Evolutionary conservation across 1,140 invertebrate genomes (phyloP).

Genomic region (Drosophila dunni): DNA sequence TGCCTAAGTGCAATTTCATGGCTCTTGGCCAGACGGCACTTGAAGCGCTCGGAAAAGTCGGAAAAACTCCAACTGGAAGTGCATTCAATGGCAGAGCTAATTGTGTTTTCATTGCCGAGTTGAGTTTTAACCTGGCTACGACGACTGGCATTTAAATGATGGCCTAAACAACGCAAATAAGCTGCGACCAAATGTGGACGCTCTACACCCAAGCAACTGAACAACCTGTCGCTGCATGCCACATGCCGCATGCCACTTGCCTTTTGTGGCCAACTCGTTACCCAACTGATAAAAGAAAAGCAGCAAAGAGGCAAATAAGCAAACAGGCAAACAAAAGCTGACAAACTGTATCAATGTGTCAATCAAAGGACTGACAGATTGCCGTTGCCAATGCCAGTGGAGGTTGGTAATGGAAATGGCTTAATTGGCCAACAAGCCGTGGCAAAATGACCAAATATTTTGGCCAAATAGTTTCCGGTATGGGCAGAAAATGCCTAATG

Average conservation of each 20-base stretch:
- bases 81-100: conserved; percentile 59
- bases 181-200: conserved; percentile 37
- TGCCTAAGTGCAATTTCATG: conserved; percentile 34
- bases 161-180: conserved; percentile 70
- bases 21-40: conserved; percentile 28
- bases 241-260: conserved; percentile 1
- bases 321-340: neutral
- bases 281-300: conserved; percentile 28
- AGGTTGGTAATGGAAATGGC: conserved; percentile 19
- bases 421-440: conserved; percentile 56
- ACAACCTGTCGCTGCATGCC: conserved; percentile 42
- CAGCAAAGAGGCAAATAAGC: conserved; percentile 24
- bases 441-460: conserved; percentile 76
- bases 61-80: conserved; percentile 2
- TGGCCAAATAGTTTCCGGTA: conserved; percentile 81
- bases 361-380: conserved; percentile 62
- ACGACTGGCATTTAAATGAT: conserved; percentile 58
- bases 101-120: conserved; percentile 48
- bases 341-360: conserved; percentile 75
- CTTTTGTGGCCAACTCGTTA: conserved; percentile 12
- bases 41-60: conserved; percentile 14
- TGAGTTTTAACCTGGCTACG: conserved; percentile 2
- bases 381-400: conserved; percentile 24
- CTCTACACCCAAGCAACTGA: conserved; percentile 41
- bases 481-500: conserved; percentile 65